Conservation (phyloP, 2,888 invertebrate genomes). For the Tenthredo amoena region DNA sequence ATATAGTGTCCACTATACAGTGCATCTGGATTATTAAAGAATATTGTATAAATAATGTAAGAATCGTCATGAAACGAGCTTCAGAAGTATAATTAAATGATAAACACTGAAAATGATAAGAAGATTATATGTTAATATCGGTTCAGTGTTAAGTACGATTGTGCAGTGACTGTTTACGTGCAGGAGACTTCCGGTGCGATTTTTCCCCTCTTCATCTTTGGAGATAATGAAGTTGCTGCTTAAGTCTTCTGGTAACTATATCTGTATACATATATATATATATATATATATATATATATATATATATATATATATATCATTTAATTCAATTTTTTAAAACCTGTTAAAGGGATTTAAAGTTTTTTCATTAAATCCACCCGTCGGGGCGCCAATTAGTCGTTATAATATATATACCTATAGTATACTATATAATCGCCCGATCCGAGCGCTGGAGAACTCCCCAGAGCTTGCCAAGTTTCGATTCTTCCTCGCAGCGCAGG, state of each 20-base stretch:
- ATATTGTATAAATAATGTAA: neutral
- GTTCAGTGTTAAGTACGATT: neutral
- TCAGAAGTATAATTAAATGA: neutral
- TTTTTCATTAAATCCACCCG: slow-evolving; percentile 23
- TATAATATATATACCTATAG: slow-evolving; percentile 19
- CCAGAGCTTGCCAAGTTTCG: slow-evolving; percentile 37
- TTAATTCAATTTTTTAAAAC: neutral
- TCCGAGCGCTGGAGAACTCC: slow-evolving; percentile 1
- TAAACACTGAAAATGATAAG: neutral
- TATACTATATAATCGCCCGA: neutral
- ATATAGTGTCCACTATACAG: neutral
- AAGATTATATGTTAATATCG: neutral
- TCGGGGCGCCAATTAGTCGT: slow-evolving; percentile 25
- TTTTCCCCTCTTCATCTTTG: neutral
- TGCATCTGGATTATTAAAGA: slow-evolving; percentile 18
- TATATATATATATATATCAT: neutral
- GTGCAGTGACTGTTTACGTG: slow-evolving; percentile 30
- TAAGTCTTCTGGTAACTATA: slow-evolving; percentile 3
- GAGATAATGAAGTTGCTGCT: slow-evolving; percentile 30
- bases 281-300: neutral
- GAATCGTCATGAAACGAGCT: neutral
- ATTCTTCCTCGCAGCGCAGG: slow-evolving; percentile 30
- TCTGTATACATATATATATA: neutral
- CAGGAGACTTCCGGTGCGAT: neutral
- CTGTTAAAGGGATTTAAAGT: slow-evolving; percentile 4